Conservation (phyloP, 1,140 invertebrate genomes). For the Diachasma alloeum region DNA sequence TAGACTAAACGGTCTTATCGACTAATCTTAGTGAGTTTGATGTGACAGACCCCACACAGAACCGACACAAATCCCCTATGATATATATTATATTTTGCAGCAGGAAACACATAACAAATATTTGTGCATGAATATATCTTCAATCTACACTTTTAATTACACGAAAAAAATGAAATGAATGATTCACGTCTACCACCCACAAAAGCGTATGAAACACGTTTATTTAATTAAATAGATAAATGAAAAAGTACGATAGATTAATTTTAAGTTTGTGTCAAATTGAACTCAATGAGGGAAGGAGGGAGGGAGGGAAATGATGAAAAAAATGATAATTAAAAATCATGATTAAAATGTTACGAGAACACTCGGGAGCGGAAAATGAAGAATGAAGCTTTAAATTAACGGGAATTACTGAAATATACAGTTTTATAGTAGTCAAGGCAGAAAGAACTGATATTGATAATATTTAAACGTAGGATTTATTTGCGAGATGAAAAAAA, state of each 20-base stretch:
- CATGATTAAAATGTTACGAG: constrained; percentile 45
- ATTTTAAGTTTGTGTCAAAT: constrained; percentile 10
- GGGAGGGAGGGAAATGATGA: constrained; percentile 38
- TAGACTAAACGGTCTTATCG: constrained; percentile 40
- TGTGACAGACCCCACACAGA: neutral
- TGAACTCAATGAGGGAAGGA: constrained; percentile 1
- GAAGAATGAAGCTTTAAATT: constrained; percentile 65
- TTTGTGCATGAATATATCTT: constrained; percentile 38
- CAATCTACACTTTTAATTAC: constrained; percentile 21
- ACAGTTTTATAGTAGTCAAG: constrained; percentile 56
- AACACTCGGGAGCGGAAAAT: constrained; percentile 45
- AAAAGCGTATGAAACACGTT: constrained; percentile 40
- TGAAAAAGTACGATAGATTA: constrained; percentile 40
- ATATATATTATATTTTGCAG: constrained; percentile 49
- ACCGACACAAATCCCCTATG: constrained; percentile 2
- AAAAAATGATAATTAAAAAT: constrained; percentile 45
- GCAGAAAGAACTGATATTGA: constrained; percentile 56
- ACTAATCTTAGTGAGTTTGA: constrained; percentile 35
- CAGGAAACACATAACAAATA: constrained; percentile 38
- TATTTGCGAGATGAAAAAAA: constrained; percentile 38
- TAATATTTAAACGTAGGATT: constrained; percentile 57
- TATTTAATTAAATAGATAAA: constrained; percentile 54
- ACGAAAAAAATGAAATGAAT: constrained; percentile 7
- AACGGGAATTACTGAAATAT: constrained; percentile 48
- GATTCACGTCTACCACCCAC: neutral